A percentile compares a stretch with the other conserved stretches of the same genome.
These are phyloP conservation scores for Agrypnus murinus DNA, from an alignment of 2,888 invertebrate species.

Conservation along the genomic window DNA sequence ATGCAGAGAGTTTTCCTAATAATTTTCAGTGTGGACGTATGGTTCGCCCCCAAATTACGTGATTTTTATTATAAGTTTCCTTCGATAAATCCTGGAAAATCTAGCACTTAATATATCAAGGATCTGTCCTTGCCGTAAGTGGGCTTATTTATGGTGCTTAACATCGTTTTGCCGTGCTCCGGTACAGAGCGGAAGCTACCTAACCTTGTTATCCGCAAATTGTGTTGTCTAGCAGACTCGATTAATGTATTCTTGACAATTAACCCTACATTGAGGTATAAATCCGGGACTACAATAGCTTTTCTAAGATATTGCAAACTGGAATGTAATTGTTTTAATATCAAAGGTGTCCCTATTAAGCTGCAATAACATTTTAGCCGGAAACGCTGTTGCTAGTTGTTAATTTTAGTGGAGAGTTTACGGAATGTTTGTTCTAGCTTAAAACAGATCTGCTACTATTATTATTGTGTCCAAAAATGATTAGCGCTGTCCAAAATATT, in stretches of 20 bases:
- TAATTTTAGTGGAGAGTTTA: constrained; percentile 21
- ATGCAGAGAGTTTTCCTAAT: constrained; percentile 2
- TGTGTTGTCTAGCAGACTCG: constrained; percentile 60
- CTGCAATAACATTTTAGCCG: constrained; percentile 35
- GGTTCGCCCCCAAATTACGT: not conserved
- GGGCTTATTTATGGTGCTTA: constrained; percentile 44
- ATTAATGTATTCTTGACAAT: constrained; percentile 63
- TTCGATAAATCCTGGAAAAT: constrained; percentile 12
- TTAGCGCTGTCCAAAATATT: no score
- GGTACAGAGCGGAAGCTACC: constrained; percentile 53
- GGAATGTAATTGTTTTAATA: constrained; percentile 43
- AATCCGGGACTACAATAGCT: constrained; percentile 53
- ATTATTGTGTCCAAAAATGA: no score
- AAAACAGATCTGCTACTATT: not conserved
- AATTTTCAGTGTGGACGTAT: constrained; percentile 1
- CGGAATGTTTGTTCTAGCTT: constrained; percentile 1
- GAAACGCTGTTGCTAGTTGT: constrained; percentile 15
- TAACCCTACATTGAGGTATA: constrained; percentile 57
- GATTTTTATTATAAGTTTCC: not conserved
- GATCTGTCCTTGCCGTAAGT: constrained; percentile 30
- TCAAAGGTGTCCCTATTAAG: constrained; percentile 42
- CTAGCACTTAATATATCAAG: constrained; percentile 25
- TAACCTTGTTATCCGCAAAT: constrained; percentile 61
- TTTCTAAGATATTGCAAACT: constrained; percentile 39
- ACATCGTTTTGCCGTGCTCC: constrained; percentile 47